Evolutionary conservation across 2,888 invertebrate species (phyloP).

Genomic region (Baccha elongata): DNA sequence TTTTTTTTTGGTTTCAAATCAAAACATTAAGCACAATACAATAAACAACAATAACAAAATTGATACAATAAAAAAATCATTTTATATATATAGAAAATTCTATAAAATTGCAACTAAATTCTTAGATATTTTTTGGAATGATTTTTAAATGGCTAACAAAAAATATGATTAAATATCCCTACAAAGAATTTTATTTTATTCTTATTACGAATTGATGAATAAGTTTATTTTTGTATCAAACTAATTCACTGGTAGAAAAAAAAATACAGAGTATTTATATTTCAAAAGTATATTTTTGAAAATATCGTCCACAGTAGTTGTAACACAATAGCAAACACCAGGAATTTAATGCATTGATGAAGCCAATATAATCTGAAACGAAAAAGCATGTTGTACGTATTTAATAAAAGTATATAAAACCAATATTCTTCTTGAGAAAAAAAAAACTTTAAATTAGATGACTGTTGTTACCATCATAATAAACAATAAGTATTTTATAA

Average conservation of each 20-base stretch:
- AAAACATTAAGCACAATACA: not conserved
- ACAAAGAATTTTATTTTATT: too few species aligned
- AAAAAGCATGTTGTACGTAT: constrained; percentile 6
- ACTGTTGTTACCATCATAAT: too few species aligned
- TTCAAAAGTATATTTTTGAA: constrained; percentile 50
- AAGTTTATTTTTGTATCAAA: too few species aligned
- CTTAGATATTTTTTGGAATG: not conserved
- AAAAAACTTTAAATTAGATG: too few species aligned
- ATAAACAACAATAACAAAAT: not conserved
- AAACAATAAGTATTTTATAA: not conserved
- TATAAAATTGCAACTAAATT: not conserved
- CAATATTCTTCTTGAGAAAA: too few species aligned
- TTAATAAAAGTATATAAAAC: constrained; percentile 56
- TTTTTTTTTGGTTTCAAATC: not conserved
- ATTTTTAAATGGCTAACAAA: too few species aligned
- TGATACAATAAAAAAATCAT: not conserved
- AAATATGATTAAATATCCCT: too few species aligned
- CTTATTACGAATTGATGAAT: too few species aligned
- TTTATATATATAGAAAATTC: not conserved
- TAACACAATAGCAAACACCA: constrained; percentile 76
- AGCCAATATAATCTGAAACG: constrained; percentile 82
- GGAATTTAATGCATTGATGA: constrained; percentile 82
- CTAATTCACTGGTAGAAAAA: too few species aligned
- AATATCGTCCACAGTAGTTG: constrained; percentile 76
- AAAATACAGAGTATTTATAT: too few species aligned